Percentiles rank a stretch among this genome's conserved stretches.
Conservation (phyloP, 2,797 vertebrate genomes). For the Bryconaethiops microstoma region DNA sequence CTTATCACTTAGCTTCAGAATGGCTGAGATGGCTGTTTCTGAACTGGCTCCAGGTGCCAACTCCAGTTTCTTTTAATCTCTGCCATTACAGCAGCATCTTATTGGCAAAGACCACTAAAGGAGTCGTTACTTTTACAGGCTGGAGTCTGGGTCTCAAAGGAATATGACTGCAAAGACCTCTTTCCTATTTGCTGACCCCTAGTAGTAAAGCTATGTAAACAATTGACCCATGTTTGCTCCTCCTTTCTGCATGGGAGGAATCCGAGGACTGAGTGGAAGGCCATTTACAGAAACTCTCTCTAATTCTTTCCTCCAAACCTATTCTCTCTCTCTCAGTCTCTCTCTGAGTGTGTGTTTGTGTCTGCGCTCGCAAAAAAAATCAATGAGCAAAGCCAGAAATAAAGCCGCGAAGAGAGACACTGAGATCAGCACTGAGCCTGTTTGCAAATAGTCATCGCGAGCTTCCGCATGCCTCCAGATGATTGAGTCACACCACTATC, state of each 20-base stretch:
- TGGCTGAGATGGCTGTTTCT: too few relatives aligned
- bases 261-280: background rate
- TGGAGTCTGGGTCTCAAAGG: background rate
- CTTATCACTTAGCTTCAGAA: too few relatives aligned
- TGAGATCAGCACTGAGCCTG: conserved; percentile 7
- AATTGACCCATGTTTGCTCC: background rate
- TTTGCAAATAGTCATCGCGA: conserved; percentile 30
- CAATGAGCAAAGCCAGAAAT: conserved; percentile 23
- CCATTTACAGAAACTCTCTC: background rate
- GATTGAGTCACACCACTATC: conserved; percentile 22
- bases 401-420: conserved; percentile 24
- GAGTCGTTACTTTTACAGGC: background rate
- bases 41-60: too few relatives aligned
- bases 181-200: background rate
- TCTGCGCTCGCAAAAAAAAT: conserved; percentile 16
- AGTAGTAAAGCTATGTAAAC: background rate
- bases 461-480: conserved; percentile 15
- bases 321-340: background rate
- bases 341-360: background rate
- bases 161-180: background rate
- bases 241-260: background rate
- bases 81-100: background rate
- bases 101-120: background rate
- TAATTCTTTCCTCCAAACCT: background rate
- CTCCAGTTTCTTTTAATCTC: background rate